Evolutionary conservation across 2,797 vertebrate genomes (phyloP).

Genomic region (Gadopsis bispinosus): DNA sequence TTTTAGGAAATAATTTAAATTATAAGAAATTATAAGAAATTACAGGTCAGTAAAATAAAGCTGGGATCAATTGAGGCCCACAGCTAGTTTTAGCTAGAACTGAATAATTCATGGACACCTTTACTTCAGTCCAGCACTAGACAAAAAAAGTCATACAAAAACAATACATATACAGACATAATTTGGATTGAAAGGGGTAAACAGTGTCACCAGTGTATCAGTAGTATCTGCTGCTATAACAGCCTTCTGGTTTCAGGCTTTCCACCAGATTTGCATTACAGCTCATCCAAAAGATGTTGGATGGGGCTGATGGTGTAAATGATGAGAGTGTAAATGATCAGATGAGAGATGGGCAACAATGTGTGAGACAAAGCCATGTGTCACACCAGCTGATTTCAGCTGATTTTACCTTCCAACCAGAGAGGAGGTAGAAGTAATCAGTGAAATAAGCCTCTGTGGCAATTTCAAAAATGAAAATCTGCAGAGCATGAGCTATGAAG

Average conservation of each 20-base stretch:
- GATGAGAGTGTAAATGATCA: too few species aligned
- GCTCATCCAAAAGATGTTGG: background rate
- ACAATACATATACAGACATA: background rate
- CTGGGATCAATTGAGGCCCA: background rate
- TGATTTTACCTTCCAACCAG: conserved; percentile 51
- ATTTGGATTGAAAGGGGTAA: background rate
- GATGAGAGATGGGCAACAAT: conserved; percentile 17
- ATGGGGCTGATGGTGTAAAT: background rate
- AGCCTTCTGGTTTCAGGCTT: background rate
- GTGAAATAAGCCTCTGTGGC: conserved; percentile 56
- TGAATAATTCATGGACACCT: background rate
- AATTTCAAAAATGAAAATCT: conserved; percentile 60
- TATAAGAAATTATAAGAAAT: background rate
- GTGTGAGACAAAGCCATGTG: conserved; percentile 36
- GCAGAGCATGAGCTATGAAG: too few species aligned
- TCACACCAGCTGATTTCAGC: conserved; percentile 52
- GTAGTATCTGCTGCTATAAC: background rate
- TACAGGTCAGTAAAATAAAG: background rate
- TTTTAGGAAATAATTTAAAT: background rate
- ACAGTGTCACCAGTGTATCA: background rate
- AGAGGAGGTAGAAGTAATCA: conserved; percentile 51
- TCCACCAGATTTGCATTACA: background rate
- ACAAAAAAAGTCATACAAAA: background rate
- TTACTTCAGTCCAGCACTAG: background rate
- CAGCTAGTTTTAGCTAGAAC: background rate